Conservation (phyloP, 2,797 vertebrate species). For the Pseudopleuronectes americanus region DNA sequence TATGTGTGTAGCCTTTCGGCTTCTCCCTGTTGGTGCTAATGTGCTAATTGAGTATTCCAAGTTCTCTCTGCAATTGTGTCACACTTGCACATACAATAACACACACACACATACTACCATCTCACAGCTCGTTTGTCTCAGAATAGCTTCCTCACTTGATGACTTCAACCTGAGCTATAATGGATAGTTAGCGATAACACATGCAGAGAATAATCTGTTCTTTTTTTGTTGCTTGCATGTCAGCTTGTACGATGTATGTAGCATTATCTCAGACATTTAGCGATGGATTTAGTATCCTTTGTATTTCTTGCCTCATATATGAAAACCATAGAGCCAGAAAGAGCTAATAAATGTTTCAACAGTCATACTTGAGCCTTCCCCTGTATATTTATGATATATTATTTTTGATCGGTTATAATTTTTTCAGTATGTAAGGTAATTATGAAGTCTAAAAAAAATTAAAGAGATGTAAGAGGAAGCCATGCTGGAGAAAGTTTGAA, state of each 20-base stretch:
- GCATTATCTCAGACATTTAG: slow-evolving; percentile 11
- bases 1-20: slow-evolving; percentile 58
- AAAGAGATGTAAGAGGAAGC: background rate
- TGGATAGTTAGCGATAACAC: slow-evolving; percentile 54
- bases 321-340: background rate
- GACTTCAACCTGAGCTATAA: slow-evolving; percentile 51
- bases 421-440: slow-evolving; percentile 5
- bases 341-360: background rate
- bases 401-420: background rate
- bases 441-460: slow-evolving; percentile 12
- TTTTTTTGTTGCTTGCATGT: slow-evolving; percentile 19
- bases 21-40: slow-evolving; percentile 79
- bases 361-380: background rate
- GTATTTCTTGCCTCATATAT: slow-evolving; percentile 3
- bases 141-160: slow-evolving; percentile 68
- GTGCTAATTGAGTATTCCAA: slow-evolving; percentile 81
- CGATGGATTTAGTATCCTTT: background rate
- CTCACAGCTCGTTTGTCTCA: slow-evolving; percentile 63
- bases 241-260: background rate
- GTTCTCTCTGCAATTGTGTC: slow-evolving; percentile 77
- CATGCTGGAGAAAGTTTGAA: slow-evolving; percentile 23
- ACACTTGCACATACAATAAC: slow-evolving; percentile 47
- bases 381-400: background rate
- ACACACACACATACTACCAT: slow-evolving; percentile 36
- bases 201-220: slow-evolving; percentile 38